Base-by-base conservation (phyloP, 2,888 invertebrate species). In the Dascillus cervinus region DNA sequence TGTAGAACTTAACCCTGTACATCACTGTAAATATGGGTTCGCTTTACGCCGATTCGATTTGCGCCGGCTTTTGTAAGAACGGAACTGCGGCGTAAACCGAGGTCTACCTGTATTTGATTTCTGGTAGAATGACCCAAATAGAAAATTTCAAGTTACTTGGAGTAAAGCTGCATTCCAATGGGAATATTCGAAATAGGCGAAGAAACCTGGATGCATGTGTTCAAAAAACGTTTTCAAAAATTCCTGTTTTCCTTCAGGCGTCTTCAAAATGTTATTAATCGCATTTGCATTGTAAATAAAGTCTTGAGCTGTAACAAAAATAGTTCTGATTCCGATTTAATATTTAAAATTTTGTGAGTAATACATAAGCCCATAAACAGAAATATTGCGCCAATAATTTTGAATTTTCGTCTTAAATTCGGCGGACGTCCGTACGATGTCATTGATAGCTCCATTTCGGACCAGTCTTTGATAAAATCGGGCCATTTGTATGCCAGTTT, bases 361-460 rank as follows among this genome's bases (percentile, higher is more conserved):
- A n/a, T 33, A 40, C 42, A 8, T 17, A 29, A 6, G 3, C 34
- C 37, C 3, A 24, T 8, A 13, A 40, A 9, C 3, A 43, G 21
- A 22, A 31, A 43, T 13, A 32, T 8, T n/a, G 32, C 2, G 11
- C 34, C 13, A 6, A 28, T 17, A 11, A 30, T 20, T 17, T n/a
- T 22, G 14, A 37, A 39, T 14, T 22, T 27, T 13, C 20, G 12
- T 11, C 27, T 29, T 13, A 37, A 25, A 28, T 26, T 28, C 8
- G 22, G n/a, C 9, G 34, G 6, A 8, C 30, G 24, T 6, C 26
- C 32, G 19, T 34, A 25, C 13, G 10, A 15, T 11, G 15, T 4
- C 37, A 39, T 37, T 4, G 10, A 10, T 6, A 21, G 22, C 32
- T 44, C 44, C 28, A 44, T 37, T 22, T 30, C 21, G 5, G 20